Evolutionary conservation across 2,888 invertebrate genomes (phyloP), one percentile per base, ranked within the genome.

Genomic region (Tipula confusa): DNA sequence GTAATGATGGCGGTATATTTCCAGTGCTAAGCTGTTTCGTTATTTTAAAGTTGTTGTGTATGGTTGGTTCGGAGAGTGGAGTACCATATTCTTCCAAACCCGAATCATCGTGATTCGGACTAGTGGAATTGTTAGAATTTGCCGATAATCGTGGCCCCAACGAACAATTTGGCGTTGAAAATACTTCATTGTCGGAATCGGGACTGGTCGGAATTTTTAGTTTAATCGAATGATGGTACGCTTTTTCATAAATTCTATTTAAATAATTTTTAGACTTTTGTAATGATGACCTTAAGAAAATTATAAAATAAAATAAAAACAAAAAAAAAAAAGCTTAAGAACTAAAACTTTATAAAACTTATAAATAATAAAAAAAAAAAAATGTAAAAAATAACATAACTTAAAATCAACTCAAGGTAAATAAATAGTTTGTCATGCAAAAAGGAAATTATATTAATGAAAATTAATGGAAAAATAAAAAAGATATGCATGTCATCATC

Each of bases 211-310:
- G 88, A 86, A 89, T 89, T 87, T 87, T 88, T 85, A 89, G 86
- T 87, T 88, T 89, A 87, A 89, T 89, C 84, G 87, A 88, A 79
- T 82, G 29, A 85, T 87, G 88, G 84, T 88, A 86, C 84, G 88
- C 88, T 87, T 87, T 89, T 85, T 89, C 88, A 89, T 89, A 89
- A 85, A 89, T 88, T 88, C 89, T 89, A 89, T 88, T 89, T 64
- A 64, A 64, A 86, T 88, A 83, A 43, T 28, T 33, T 48, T 83
- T 87, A 87, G 90, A 89, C 89, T 89, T 89, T 87, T 88, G 88
- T 87, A 89, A 89, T 82, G 82, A 81, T 83, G 79, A 85, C 89
- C 89, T 86, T 84, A 79, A 83, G 36, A 82, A 83, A 84, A 84
- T 81, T 83, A 64, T 83, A 82, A n/a, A 82, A 24, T n/a, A n/a